phyloP scores from a whole-genome alignment of 2,888 invertebrate species.

The Merodon equestris region DNA sequence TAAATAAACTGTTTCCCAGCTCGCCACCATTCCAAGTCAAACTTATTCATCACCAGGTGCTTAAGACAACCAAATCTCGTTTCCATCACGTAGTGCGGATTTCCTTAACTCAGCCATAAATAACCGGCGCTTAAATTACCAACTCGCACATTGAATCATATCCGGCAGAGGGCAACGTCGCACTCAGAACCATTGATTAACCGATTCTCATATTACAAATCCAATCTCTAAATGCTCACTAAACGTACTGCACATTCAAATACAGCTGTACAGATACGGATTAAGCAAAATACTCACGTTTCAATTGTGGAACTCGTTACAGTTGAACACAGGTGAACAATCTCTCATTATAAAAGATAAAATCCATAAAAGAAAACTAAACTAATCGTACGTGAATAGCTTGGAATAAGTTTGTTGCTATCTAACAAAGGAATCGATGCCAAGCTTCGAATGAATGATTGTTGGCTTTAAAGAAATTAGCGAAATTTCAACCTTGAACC shows the following conservation, averaged over 20 bases:
- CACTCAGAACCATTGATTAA: conserved; percentile 14
- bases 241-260: conserved; percentile 24
- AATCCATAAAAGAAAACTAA: conserved; percentile 7
- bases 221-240: conserved; percentile 5
- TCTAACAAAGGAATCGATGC: conserved; percentile 22
- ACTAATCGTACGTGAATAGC: conserved; percentile 2
- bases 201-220: conserved; percentile 9
- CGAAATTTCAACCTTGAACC: conserved; percentile 26
- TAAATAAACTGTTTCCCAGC: too few species aligned
- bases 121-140: neutral
- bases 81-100: too few species aligned
- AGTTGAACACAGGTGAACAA: conserved; percentile 40
- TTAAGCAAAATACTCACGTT: conserved; percentile 44
- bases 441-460: neutral
- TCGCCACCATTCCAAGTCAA: too few species aligned
- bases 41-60: too few species aligned
- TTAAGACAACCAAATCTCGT: too few species aligned
- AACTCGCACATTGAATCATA: conserved; percentile 5
- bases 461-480: conserved; percentile 3
- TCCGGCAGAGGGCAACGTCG: conserved; percentile 3
- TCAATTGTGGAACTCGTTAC: conserved; percentile 9
- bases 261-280: neutral
- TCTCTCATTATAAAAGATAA: conserved; percentile 24
- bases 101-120: too few species aligned
- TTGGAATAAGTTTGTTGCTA: neutral